Evolutionary conservation across 2,888 invertebrate species (phyloP).

Genomic region (Eupithecia subumbrata): DNA sequence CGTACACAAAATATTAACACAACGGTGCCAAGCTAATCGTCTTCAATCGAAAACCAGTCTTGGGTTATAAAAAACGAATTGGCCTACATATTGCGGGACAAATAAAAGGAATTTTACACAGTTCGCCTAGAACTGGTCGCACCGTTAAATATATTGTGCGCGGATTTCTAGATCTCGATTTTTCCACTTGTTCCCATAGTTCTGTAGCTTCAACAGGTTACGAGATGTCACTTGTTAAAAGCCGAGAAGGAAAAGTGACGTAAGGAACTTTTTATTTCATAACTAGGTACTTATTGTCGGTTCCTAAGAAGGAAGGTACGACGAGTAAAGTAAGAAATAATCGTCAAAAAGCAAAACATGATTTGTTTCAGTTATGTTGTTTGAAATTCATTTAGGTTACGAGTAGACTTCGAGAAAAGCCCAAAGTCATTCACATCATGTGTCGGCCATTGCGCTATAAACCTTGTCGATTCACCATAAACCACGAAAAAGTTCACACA

Average conservation of each 20-base stretch:
- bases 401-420: neutral
- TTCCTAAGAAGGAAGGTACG: too few species aligned
- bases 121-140: constrained; percentile 62
- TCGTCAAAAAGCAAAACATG: too few species aligned
- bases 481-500: constrained; percentile 31
- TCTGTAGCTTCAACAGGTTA: constrained; percentile 4
- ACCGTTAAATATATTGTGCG: constrained; percentile 71
- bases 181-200: constrained; percentile 41
- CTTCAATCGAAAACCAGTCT: constrained; percentile 71
- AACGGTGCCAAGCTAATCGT: constrained; percentile 60
- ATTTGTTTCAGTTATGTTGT: neutral
- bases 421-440: constrained; percentile 1
- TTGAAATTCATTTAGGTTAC: neutral
- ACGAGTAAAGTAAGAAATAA: too few species aligned
- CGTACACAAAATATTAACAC: constrained; percentile 58
- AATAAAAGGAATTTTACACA: constrained; percentile 74
- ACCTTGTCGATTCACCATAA: constrained; percentile 13
- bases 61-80: constrained; percentile 65
- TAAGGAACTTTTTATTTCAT: neutral
- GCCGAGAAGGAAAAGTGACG: neutral
- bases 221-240: neutral
- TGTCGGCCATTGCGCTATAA: neutral
- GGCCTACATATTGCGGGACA: constrained; percentile 73
- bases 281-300: neutral
- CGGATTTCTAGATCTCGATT: constrained; percentile 51